Base-by-base conservation (phyloP, 2,113 vertebrate species). In the Diphyllodes magnificus region DNA sequence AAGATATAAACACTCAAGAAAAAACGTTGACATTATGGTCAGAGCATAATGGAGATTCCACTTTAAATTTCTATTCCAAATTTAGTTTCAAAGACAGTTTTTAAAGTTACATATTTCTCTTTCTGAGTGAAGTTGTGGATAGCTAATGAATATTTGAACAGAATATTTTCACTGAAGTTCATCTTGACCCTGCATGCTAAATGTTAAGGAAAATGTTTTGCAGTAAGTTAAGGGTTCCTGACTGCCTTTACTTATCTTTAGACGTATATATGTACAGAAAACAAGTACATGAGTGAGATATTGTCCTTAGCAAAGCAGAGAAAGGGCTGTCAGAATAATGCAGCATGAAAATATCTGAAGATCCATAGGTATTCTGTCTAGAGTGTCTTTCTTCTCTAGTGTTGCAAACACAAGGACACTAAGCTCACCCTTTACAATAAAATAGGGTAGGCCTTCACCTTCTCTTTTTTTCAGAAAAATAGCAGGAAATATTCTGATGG, bases 391-490 rank as follows among this genome's bases (percentile, higher is more conserved):
- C 60, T 13, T 45, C 39, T 78, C 37, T 54, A 44, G 59, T 28
- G 13, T 47, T 91, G 17, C 8, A 65, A 69, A 57, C 4, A n/a
- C 1, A 12, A 66, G 15, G 30, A 44, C 24, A 64, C 10, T 4
- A 42, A 40, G 1, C 1, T 82, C 11, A 40, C 7, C 11, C 11
- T 23, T 76, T 53, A 57, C 23, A 54, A 83, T 42, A 80, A 76
- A 42, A 11, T 16, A 40, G 1, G 2, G 1, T 28, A 63, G 28
- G 4, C 7, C 11, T 69, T 7, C n/a, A 40, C 6, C 1, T 37
- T 39, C 3, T 21, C 45, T 49, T 24, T 64, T 56, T 4, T 3
- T 73, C n/a, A 66, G 39, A 78, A 81, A 69, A 72, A 50, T 7
- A 56, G 2, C 3, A 61, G 39, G 4, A 82, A 78, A 45, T 68